Base-by-base conservation (phyloP, 2,888 invertebrate genomes). In the Yponomeuta plumbellus region DNA sequence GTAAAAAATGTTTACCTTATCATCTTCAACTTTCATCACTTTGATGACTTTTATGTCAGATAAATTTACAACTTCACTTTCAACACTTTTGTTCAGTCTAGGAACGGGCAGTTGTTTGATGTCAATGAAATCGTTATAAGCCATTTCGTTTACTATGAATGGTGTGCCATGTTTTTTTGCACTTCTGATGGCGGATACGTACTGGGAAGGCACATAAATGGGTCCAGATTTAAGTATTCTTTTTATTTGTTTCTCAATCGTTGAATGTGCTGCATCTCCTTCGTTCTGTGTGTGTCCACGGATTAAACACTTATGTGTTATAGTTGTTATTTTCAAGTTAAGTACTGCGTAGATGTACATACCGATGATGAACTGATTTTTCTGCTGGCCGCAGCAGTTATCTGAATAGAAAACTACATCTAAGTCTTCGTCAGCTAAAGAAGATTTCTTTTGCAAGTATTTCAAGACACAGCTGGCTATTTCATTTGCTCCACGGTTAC, bases 341-440 rank as follows among this genome's bases (percentile, higher is more conserved):
- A 34, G 56, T 10, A 70, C 67, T 20, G 70, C 70, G 58, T 68
- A 70, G 34, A 66, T 21, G 65, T 70, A 70, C 67, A 70, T 44
- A 10, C 66, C 26, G 22, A 71, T 66, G 68, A 71, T 67, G 65
- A 71, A 71, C 64, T 70, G 65, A 52, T 71, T 71, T 69, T 71
- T 71, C 63, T 71, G 71, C 65, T 71, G 71, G 23, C 71, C 71
- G 40, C 69, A 64, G 40, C 68, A 68, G 22, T 65, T 68, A 21
- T 68, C 66, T 8, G 66, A 66, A 52, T 66, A 68, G 21, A 68
- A 68, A 26, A 66, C 23, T 23, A 67, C 21, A n/a, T 68, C 64
- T 6, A 64, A 21, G 34, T 66, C 58, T 62, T 61, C 21, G 21
- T 59, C 44, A 17, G 61, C 34, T 56, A 52, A 40, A 52, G 20